Evolutionary conservation across 2,113 vertebrate genomes (phyloP), one percentile per base, ranked within the genome.

Genomic region (Amblyopsis rosae): DNA sequence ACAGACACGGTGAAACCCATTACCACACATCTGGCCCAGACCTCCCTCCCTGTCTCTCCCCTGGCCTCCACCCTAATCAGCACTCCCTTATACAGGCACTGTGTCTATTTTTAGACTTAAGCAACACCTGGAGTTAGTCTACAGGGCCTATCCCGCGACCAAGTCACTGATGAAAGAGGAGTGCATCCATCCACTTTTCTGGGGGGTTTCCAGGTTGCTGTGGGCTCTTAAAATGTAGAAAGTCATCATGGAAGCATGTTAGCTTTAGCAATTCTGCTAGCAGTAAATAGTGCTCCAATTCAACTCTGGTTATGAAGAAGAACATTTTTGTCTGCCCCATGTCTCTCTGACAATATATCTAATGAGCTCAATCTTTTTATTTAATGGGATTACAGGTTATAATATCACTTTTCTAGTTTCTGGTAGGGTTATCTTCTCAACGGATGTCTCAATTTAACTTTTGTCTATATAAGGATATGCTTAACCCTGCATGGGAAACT

Each of bases 121-220:
- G 58, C 69, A 82, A 81, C 85, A 90, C 90, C 90, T 91, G 88
- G 77, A 90, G 80, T 74, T 70, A 59, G 82, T 87, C 62, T 77
- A 73, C 67, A 62, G 15, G 50, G 59, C 75, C 69, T 67, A 54
- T 53, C 35, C 51, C 59, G 59, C 67, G 69, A 77, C 48, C 0
- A 12, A 64, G 66, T 68, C 62, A 76, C 83, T 59, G 46, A 76
- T 70, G 49, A 65, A 73, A 68, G 46, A 80, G 71, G 12, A 17
- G 58, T 63, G 72, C 59, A 86, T 88, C 82, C 72, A 86, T 90
- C 83, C 84, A 50, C 79, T 82, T 70, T 56, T 63, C 76, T 26
- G 11, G 72, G 77, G 70, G 50, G 78, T 86, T 80, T 84, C 76
- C 67, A 61, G 59, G 59, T 77, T 69, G 51, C 62, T 47, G 1